A percentile compares a stretch with the other conserved stretches of the same genome.
These are phyloP conservation scores for Coregonus ussuriensis DNA, from an alignment of 2,797 vertebrate genomes.

Conservation along the genomic window DNA sequence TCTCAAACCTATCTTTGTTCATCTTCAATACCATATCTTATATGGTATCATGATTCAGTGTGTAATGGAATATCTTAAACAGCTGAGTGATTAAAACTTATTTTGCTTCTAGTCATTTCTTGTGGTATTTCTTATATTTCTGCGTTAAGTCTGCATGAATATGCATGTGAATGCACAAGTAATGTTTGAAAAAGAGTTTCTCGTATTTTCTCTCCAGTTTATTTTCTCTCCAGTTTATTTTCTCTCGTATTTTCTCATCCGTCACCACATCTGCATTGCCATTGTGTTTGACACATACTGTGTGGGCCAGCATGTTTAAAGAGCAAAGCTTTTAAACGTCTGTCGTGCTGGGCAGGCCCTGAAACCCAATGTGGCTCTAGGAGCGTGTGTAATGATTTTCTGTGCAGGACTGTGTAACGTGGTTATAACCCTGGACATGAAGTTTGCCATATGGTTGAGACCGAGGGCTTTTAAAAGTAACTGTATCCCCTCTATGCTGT, in stretches of 20 bases:
- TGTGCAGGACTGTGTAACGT: constrained; percentile 66
- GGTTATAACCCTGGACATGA: constrained; percentile 65
- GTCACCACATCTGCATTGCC: constrained; percentile 78
- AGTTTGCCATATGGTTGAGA: constrained; percentile 67
- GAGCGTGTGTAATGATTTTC: constrained; percentile 69
- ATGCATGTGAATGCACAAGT: constrained; percentile 45
- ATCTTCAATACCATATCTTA: background rate
- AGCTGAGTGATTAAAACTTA: background rate
- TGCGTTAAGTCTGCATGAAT: background rate
- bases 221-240: background rate
- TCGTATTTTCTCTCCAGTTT: constrained; percentile 41
- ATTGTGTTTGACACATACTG: constrained; percentile 82
- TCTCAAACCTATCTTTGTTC: background rate
- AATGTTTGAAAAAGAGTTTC: constrained; percentile 74
- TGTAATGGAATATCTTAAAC: background rate
- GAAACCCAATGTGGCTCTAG: constrained; percentile 61
- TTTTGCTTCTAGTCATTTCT: background rate
- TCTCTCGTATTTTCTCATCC: constrained; percentile 46
- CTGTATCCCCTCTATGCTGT: constrained; percentile 68
- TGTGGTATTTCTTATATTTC: background rate
- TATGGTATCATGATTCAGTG: no score
- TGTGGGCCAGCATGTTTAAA: constrained; percentile 57
- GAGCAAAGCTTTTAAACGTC: constrained; percentile 52
- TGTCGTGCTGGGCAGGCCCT: constrained; percentile 42
- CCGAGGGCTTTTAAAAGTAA: constrained; percentile 79